phyloP scores from a whole-genome alignment of 2,797 vertebrate genomes.

The Phrynocephalus vlangalii region DNA sequence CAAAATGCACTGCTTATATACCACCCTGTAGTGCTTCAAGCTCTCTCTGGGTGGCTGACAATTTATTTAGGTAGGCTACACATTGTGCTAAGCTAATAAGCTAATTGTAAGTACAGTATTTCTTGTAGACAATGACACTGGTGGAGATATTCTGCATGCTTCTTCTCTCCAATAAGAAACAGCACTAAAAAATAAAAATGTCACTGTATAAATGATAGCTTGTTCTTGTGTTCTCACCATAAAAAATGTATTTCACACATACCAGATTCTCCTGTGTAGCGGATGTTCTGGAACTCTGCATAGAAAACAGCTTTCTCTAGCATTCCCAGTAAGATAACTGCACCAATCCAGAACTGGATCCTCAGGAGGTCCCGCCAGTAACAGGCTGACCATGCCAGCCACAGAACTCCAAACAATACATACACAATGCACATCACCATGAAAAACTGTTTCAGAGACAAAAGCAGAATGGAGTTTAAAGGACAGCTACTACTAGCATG shows the following conservation, averaged over 20 bases:
- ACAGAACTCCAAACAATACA: conserved; percentile 91
- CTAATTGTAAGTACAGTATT: background rate
- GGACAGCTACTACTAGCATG: conserved; percentile 33
- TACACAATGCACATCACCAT: conserved; percentile 97
- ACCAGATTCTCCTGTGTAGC: conserved; percentile 92
- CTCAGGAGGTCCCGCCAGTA: conserved; percentile 93
- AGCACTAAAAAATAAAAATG: background rate
- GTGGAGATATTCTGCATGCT: background rate
- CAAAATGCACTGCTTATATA: too few species aligned
- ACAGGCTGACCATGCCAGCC: conserved; percentile 93
- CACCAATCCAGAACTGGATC: conserved; percentile 97
- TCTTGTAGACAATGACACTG: background rate
- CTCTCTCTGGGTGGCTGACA: too few species aligned
- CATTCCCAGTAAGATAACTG: conserved; percentile 95
- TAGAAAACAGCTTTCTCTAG: conserved; percentile 96
- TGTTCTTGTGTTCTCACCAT: background rate
- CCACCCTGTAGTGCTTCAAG: too few species aligned
- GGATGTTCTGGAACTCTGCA: conserved; percentile 94
- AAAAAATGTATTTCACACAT: conserved; percentile 45
- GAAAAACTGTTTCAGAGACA: conserved; percentile 78
- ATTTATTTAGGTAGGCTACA: too few species aligned
- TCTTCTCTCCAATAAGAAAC: background rate
- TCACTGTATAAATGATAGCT: background rate
- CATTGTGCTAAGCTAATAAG: background rate
- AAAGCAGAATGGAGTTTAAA: conserved; percentile 53